Base-by-base conservation (phyloP, 2,888 invertebrate genomes). In the Chrysodeixis includens region DNA sequence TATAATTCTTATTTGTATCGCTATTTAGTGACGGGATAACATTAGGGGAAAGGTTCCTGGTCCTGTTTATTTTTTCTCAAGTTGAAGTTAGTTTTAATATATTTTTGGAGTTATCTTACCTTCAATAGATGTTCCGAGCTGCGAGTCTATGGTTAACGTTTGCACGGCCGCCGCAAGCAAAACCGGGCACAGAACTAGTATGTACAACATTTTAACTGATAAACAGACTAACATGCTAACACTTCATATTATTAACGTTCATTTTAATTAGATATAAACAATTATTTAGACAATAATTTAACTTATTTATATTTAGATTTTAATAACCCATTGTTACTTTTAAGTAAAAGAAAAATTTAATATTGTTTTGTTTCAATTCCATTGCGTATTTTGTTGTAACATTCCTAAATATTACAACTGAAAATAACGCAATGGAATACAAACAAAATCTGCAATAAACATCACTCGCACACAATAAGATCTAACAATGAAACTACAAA, bases 71-170 rank as follows among this genome's bases (percentile, higher is more conserved):
- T n/a, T n/a, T n/a, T n/a, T n/a, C n/a, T n/a, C n/a, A n/a, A n/a
- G n/a, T n/a, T n/a, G n/a, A n/a, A n/a, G n/a, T n/a, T n/a, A n/a
- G n/a, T n/a, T n/a, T n/a, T n/a, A n/a, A n/a, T n/a, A n/a, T n/a
- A n/a, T n/a, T n/a, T n/a, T n/a, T 4, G 26, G 6, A 26, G 2
- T 4, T 4, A 26, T 26, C 88, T 90, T 83, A 94, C 95, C 95
- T 90, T 95, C 95, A 62, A 93, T 81, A 1, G 95, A 94, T 44
- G 95, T 95, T 40, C 95, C 94, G 60, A 95, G 87, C 64, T 93
- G 91, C 0, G 94, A 91, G 71, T 95, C 94, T 18, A 95, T 94
- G 6, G 94, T 93, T 46, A 95, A 61, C 0, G 94, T 94, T 70
- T 92, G 89, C 9, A 92, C 94, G 4, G 86, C 90, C 16, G 89